Evolutionary conservation across 1,140 invertebrate species (phyloP).

Genomic region (Neodiprion fabricii): DNA sequence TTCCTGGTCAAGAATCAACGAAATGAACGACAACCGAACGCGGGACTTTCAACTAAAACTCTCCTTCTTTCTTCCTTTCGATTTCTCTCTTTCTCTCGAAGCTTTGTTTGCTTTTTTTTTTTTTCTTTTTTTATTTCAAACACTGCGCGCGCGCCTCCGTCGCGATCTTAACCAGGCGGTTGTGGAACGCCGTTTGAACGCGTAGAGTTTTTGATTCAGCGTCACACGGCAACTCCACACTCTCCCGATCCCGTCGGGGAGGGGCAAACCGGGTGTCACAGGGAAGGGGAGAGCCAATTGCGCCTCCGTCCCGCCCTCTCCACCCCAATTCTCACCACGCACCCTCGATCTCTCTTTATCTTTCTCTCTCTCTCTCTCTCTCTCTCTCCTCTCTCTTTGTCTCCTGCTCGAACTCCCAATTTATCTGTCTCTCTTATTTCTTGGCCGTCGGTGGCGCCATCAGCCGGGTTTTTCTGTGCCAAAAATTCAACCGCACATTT

Average conservation of each 20-base stretch:
- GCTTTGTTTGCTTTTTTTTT: constrained; percentile 15
- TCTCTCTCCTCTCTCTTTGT: constrained; percentile 13
- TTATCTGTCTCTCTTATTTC: constrained; percentile 13
- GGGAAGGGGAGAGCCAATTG: not conserved
- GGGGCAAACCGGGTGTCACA: not conserved
- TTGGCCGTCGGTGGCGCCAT: not conserved
- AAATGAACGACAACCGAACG: too few species aligned
- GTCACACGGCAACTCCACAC: too few species aligned
- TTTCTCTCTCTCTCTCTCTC: constrained; percentile 2
- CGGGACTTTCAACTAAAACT: too few species aligned
- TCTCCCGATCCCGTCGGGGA: too few species aligned
- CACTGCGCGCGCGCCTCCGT: not conserved
- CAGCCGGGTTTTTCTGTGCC: too few species aligned
- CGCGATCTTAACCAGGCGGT: not conserved
- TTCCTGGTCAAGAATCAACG: too few species aligned
- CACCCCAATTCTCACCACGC: not conserved
- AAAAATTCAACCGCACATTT: too few species aligned
- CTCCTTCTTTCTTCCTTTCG: constrained; percentile 13
- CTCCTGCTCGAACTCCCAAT: not conserved
- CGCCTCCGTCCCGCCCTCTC: too few species aligned
- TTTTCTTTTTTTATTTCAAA: constrained; percentile 10
- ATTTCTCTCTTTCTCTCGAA: not conserved
- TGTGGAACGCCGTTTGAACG: constrained; percentile 6
- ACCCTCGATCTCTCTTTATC: not conserved
- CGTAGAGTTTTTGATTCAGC: not conserved